These are phyloP conservation scores for Mesoclemmys tuberculata DNA, from an alignment of 2,113 vertebrate genomes.

Conservation along the genomic window DNA sequence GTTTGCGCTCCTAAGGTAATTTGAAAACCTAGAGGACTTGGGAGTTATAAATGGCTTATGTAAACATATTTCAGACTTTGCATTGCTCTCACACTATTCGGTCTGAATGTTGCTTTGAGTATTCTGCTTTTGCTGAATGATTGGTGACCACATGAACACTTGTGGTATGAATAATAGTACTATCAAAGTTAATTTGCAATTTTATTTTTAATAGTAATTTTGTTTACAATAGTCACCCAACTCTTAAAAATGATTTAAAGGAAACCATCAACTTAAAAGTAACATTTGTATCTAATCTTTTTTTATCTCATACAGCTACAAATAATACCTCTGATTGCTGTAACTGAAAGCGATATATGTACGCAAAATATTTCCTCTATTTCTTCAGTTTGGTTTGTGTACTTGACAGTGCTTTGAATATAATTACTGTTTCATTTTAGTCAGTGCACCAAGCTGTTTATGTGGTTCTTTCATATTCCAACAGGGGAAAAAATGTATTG, in stretches of 20 bases:
- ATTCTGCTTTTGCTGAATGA: neutral
- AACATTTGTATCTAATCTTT: neutral
- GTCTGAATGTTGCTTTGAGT: neutral
- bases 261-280: neutral
- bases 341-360: neutral
- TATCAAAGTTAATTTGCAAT: neutral
- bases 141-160: neutral
- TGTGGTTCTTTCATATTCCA: neutral
- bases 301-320: neutral
- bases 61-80: neutral
- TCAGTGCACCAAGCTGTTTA: neutral
- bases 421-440: conserved; percentile 1
- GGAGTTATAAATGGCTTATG: neutral
- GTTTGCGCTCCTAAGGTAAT: neutral
- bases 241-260: neutral
- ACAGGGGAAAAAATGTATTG: neutral
- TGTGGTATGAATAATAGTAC: neutral
- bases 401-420: neutral
- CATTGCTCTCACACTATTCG: neutral
- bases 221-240: too few relatives aligned
- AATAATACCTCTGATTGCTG: neutral
- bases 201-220: neutral
- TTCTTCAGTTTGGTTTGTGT: conserved; percentile 25
- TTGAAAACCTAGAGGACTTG: neutral
- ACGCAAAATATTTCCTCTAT: neutral